phyloP scores from a whole-genome alignment of 1,140 invertebrate species.

The Heliconius eleuchia region DNA sequence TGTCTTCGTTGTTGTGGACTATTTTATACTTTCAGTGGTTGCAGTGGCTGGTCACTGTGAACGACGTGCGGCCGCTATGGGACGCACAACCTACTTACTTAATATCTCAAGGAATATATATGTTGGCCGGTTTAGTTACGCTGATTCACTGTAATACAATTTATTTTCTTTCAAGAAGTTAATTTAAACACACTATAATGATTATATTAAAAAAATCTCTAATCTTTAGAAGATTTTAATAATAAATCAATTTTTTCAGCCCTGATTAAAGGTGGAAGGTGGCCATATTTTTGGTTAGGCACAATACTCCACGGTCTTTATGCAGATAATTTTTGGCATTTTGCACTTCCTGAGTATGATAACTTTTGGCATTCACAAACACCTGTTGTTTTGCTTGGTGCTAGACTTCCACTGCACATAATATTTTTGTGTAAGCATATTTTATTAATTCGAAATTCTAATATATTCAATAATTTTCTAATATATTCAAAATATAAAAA shows the following conservation, averaged over 20 bases:
- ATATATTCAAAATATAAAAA: not conserved
- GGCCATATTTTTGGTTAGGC: constrained; percentile 87
- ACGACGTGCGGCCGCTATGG: constrained; percentile 79
- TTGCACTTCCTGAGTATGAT: constrained; percentile 78
- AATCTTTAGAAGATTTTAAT: not conserved
- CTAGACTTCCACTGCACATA: constrained; percentile 87
- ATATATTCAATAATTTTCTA: no score
- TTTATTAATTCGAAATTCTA: not conserved
- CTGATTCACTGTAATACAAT: constrained; percentile 81
- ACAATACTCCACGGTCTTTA: constrained; percentile 87
- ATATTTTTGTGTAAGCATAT: constrained; percentile 86
- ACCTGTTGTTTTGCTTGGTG: constrained; percentile 86
- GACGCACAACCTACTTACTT: constrained; percentile 83
- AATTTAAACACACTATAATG: not conserved
- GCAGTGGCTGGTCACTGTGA: constrained; percentile 82
- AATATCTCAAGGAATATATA: constrained; percentile 80
- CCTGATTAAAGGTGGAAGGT: constrained; percentile 84
- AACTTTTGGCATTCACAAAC: constrained; percentile 92
- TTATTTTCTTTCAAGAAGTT: not conserved
- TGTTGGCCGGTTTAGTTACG: constrained; percentile 82
- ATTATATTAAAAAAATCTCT: not conserved
- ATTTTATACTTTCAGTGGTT: constrained; percentile 68
- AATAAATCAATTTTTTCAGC: constrained; percentile 72
- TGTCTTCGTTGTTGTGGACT: no score
- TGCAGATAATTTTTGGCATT: constrained; percentile 90